Conservation (phyloP, 2,888 invertebrate species). For the Drosophila borborema region DNA sequence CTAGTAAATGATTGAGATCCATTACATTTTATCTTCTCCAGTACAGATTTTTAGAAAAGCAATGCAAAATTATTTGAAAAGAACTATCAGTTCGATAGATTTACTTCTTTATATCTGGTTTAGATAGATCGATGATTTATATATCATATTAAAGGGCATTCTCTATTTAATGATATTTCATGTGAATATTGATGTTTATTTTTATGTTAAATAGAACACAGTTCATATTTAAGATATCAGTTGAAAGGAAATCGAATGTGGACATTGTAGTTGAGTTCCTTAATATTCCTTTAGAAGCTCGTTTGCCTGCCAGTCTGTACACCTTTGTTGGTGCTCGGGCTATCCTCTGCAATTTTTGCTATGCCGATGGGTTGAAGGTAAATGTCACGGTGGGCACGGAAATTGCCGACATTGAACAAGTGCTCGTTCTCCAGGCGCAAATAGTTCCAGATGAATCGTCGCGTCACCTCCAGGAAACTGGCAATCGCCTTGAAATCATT, state of each 20-base stretch:
- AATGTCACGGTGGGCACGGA: slow-evolving; percentile 98
- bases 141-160: no score
- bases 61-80: neutral
- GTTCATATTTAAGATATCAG: neutral
- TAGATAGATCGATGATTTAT: neutral
- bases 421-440: slow-evolving; percentile 99
- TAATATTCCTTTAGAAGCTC: neutral
- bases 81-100: neutral
- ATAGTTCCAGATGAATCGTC: slow-evolving; percentile 98
- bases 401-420: slow-evolving; percentile 98
- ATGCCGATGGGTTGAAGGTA: slow-evolving; percentile 86
- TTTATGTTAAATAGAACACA: neutral
- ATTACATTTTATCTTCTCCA: no score
- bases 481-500: slow-evolving; percentile 92
- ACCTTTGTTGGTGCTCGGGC: neutral
- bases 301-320: neutral
- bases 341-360: neutral
- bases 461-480: slow-evolving; percentile 92
- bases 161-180: neutral
- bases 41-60: neutral
- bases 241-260: neutral
- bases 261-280: neutral
- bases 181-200: neutral
- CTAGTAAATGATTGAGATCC: neutral
- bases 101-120: no score